Base-by-base conservation (phyloP, 2,797 vertebrate species). In the Rhyacichthys aspro region DNA sequence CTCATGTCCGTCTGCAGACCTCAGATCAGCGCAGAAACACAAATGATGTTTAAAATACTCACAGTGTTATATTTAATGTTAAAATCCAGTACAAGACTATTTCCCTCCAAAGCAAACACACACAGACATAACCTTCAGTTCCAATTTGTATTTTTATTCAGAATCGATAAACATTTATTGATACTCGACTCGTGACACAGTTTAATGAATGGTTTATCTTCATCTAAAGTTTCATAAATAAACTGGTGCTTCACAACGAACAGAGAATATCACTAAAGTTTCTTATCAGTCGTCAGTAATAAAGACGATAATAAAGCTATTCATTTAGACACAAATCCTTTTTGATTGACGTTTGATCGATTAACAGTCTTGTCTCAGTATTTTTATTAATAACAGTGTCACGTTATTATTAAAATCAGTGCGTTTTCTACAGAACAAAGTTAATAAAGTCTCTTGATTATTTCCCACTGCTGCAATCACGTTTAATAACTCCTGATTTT, bases 221-320 rank as follows among this genome's bases (percentile, higher is more conserved):
- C 7, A 47, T 52, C 15, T 38, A 28, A 18, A 39, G 45, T 46
- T 67, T 50, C 16, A 64, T 39, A 45, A 66, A 59, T 61, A 14
- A 64, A 45, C 38, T 11, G 1, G 39, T 19, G 0, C 50, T 43
- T n/a, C 1, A 0, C 62, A 34, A 69, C 41, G 16, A 3, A 16
- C 1, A 32, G 66, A 72, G 47, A 28, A 28, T 28, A 28, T 28
- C 28, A 6, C n/a, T 54, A 33, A 70, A 70, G 53, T 65, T 11
- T 43, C 28, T 7, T 55, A 69, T 78, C 70, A 66, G 32, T 62
- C 47, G 81, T 73, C 77, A 69, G 67, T 55, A 76, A 80, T 81
- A 79, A 76, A 69, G 58, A 56, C 59, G 28, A 70, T 36, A 52
- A 64, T 33, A 65, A 60, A 14, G 28, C 16, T 53, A 15, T 15